Conservation (phyloP, 2,888 invertebrate genomes). For the Perithous albicinctus region DNA sequence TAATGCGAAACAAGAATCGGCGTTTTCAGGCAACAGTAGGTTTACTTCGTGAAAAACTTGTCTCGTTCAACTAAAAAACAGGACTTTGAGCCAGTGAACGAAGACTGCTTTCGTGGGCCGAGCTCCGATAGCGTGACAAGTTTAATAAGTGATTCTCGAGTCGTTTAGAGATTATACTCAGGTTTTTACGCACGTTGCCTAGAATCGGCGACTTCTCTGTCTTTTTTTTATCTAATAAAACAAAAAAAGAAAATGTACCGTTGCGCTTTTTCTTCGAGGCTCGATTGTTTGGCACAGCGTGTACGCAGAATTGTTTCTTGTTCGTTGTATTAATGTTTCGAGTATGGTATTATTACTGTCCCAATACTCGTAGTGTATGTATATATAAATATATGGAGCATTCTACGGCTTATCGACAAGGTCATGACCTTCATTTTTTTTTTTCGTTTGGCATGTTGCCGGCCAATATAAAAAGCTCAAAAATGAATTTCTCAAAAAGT, state of each 20-base stretch:
- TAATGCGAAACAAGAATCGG: not conserved
- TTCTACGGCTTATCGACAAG: no score
- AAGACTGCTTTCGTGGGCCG: not conserved
- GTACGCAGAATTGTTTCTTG: not conserved
- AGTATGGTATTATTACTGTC: constrained; percentile 15
- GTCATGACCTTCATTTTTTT: no score
- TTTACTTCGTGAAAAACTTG: constrained; percentile 13
- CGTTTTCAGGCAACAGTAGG: constrained; percentile 11
- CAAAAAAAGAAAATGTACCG: constrained; percentile 24
- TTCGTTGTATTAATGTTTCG: constrained; percentile 40
- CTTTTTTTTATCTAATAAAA: constrained; percentile 11
- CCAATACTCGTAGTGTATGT: constrained; percentile 13
- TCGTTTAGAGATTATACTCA: constrained; percentile 24
- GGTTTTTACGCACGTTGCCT: constrained; percentile 22
- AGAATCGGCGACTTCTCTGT: not conserved
- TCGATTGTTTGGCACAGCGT: constrained; percentile 17
- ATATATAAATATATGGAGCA: no score
- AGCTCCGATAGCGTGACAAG: constrained; percentile 7
- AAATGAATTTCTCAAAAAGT: no score
- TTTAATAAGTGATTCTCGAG: constrained; percentile 17
- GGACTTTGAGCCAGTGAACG: constrained; percentile 15
- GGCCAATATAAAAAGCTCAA: no score
- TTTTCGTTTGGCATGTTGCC: no score
- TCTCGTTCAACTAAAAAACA: constrained; percentile 6
- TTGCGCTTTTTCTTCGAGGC: constrained; percentile 26